Evolutionary conservation across 2,113 vertebrate species (phyloP).

Genomic region (Capreolus pygargus): DNA sequence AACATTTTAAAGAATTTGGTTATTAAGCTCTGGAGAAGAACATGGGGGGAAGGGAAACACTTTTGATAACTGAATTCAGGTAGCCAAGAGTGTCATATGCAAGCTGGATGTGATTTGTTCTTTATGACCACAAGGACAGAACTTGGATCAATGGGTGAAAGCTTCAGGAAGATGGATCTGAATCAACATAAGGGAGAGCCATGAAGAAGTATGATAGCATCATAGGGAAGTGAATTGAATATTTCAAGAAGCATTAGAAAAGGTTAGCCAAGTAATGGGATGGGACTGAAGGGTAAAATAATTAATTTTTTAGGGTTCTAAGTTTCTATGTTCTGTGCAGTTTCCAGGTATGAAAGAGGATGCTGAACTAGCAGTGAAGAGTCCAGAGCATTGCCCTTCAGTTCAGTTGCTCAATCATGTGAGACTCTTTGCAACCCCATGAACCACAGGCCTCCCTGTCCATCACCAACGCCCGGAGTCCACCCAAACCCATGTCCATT

Average conservation of each 20-base stretch:
- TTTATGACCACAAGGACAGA: neutral
- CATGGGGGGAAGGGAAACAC: neutral
- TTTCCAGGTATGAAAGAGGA: neutral
- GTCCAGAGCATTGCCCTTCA: neutral
- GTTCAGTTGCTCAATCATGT: neutral
- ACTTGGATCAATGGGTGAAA: neutral
- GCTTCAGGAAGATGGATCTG: neutral
- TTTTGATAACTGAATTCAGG: neutral
- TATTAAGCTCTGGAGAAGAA: neutral
- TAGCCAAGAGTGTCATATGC: neutral
- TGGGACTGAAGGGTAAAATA: neutral
- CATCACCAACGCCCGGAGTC: neutral
- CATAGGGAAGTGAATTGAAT: neutral
- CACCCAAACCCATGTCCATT: neutral
- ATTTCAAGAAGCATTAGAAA: slow-evolving; percentile 4
- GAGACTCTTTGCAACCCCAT: neutral
- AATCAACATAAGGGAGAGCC: neutral
- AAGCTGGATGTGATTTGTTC: neutral
- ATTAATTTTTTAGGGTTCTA: neutral
- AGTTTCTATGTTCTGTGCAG: neutral
- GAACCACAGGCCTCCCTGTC: neutral
- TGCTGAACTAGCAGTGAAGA: neutral
- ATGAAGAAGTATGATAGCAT: neutral
- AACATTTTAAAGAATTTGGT: neutral
- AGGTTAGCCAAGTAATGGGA: neutral